Conservation (phyloP, 1,140 invertebrate genomes). For the Lordiphosa collinella region DNA sequence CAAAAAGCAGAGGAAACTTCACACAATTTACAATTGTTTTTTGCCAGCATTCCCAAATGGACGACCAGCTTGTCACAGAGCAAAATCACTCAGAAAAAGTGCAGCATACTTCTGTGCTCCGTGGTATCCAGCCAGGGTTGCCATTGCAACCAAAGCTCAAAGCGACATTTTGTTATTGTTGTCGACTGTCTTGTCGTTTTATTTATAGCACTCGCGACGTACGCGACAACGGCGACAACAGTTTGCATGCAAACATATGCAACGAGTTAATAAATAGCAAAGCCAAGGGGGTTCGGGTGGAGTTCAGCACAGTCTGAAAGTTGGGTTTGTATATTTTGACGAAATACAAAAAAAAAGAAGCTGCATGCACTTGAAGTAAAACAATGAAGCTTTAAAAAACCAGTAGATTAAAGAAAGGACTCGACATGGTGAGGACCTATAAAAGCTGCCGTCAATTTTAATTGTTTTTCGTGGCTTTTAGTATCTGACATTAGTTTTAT, state of each 20-base stretch:
- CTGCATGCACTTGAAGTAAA: background rate
- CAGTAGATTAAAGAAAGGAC: too few species aligned
- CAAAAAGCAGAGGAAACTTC: constrained; percentile 11
- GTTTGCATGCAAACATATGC: constrained; percentile 69
- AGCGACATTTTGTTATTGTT: constrained; percentile 26
- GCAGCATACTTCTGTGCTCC: constrained; percentile 53
- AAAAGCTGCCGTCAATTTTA: too few species aligned
- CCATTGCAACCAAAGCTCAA: constrained; percentile 52
- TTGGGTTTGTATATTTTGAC: constrained; percentile 14
- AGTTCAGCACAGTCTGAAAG: background rate
- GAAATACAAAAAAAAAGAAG: constrained; percentile 5
- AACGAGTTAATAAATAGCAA: constrained; percentile 72
- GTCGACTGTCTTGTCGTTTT: constrained; percentile 39
- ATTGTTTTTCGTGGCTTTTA: too few species aligned
- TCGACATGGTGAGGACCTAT: too few species aligned
- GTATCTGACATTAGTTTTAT: too few species aligned
- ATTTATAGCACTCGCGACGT: constrained; percentile 47
- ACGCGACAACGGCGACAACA: constrained; percentile 12
- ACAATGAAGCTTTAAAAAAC: background rate
- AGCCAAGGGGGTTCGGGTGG: constrained; percentile 4
- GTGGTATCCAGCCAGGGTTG: constrained; percentile 32
- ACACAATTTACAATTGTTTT: constrained; percentile 28
- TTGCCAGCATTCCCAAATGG: constrained; percentile 41
- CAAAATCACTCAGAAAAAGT: constrained; percentile 65
- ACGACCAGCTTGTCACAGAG: constrained; percentile 38